Percentiles rank a stretch among this genome's conserved stretches.
Conservation (phyloP, 2,797 vertebrate genomes). For the Parauchenoglanis punctatus region DNA sequence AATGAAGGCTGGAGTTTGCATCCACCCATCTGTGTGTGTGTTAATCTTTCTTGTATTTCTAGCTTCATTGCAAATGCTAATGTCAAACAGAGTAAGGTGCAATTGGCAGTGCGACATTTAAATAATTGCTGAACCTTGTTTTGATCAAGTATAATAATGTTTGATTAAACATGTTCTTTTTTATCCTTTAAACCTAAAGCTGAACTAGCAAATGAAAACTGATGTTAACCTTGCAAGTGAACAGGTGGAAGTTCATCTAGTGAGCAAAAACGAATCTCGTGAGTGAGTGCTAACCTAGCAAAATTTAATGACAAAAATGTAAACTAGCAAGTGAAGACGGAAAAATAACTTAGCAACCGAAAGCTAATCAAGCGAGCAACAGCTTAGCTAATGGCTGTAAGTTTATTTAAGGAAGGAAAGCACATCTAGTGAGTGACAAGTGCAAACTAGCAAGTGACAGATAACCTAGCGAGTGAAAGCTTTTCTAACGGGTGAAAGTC, state of each 20-base stretch:
- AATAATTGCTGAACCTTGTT: background rate
- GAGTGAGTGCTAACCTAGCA: background rate
- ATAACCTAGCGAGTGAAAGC: background rate
- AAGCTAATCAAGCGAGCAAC: background rate
- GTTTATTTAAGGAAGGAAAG: background rate
- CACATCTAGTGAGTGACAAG: background rate
- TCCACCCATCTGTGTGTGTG: slow-evolving; percentile 13
- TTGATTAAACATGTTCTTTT: background rate
- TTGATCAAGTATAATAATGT: background rate
- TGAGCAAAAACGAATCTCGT: background rate
- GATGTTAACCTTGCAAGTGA: background rate
- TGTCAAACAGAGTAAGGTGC: background rate
- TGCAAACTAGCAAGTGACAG: background rate
- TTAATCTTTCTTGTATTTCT: background rate
- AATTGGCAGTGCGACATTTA: background rate
- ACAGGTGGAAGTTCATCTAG: background rate
- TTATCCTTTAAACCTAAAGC: background rate
- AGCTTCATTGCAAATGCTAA: background rate
- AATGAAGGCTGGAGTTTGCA: slow-evolving; percentile 11
- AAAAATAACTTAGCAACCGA: background rate
- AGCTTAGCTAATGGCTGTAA: background rate
- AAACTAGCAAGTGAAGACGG: background rate
- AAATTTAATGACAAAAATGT: background rate
- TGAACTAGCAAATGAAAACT: background rate
- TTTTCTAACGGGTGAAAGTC: background rate